Conservation (phyloP, 2,113 vertebrate species). For the Dascyllus trimaculatus region DNA sequence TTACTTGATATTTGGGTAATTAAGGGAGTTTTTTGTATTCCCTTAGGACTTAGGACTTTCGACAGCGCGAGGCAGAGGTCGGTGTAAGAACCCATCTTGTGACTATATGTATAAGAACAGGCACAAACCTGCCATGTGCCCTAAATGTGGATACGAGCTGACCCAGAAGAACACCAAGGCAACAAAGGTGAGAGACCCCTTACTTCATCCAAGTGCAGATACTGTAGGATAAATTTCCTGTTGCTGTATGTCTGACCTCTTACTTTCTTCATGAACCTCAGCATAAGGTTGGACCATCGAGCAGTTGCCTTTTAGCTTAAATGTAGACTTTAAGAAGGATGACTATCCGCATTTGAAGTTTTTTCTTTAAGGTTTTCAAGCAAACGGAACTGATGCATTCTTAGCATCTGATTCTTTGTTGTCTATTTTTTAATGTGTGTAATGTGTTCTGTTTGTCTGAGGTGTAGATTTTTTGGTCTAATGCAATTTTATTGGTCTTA, state of each 20-base stretch:
- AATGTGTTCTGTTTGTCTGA: too few relatives aligned
- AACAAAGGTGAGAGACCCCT: conserved; percentile 61
- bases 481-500: not conserved
- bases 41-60: conserved; percentile 94
- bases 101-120: conserved; percentile 96
- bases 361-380: not conserved
- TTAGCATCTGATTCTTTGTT: not conserved
- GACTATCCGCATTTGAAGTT: conserved; percentile 9
- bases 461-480: too few relatives aligned
- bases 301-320: not conserved
- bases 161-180: conserved; percentile 88
- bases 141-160: conserved; percentile 93
- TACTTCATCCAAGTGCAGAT: not conserved
- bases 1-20: not conserved
- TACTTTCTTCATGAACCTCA: not conserved
- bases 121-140: conserved; percentile 94
- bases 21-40: not conserved
- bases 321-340: not conserved
- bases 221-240: conserved; percentile 8
- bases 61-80: conserved; percentile 94
- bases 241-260: not conserved
- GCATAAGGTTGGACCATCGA: not conserved
- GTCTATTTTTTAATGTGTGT: not conserved
- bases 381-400: not conserved
- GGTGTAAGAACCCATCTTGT: conserved; percentile 95